Evolutionary conservation across 2,797 vertebrate species (phyloP).

Genomic region (Thamnophis elegans): DNA sequence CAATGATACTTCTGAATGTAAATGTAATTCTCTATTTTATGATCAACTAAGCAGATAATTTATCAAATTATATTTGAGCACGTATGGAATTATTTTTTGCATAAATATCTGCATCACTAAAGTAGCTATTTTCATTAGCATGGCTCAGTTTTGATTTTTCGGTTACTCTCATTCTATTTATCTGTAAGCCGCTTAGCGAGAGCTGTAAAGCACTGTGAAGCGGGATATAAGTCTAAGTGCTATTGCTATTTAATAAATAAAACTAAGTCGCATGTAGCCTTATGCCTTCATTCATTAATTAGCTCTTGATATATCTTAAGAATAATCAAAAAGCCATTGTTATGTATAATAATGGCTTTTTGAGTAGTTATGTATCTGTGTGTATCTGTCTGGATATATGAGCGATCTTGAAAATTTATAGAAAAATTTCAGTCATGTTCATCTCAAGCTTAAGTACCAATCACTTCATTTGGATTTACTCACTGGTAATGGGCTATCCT

Average conservation of each 20-base stretch:
- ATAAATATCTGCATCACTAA: conserved; percentile 1
- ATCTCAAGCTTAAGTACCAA: neutral
- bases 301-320: neutral
- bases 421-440: neutral
- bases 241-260: neutral
- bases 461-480: neutral
- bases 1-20: conserved; percentile 30
- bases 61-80: neutral
- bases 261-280: neutral
- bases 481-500: neutral
- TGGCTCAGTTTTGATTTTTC: neutral
- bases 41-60: conserved; percentile 15
- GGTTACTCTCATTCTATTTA: neutral
- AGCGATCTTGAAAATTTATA: neutral
- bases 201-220: neutral
- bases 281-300: neutral
- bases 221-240: neutral
- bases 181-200: neutral
- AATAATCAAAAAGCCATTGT: neutral
- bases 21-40: neutral
- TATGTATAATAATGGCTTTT: neutral
- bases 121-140: conserved; percentile 28
- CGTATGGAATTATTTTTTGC: conserved; percentile 20
- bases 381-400: neutral
- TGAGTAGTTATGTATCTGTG: neutral